A percentile compares a stretch with the other conserved stretches of the same genome.
Conservation (phyloP, 2,113 vertebrate genomes). For the Sinocyclocheilus grahami region DNA sequence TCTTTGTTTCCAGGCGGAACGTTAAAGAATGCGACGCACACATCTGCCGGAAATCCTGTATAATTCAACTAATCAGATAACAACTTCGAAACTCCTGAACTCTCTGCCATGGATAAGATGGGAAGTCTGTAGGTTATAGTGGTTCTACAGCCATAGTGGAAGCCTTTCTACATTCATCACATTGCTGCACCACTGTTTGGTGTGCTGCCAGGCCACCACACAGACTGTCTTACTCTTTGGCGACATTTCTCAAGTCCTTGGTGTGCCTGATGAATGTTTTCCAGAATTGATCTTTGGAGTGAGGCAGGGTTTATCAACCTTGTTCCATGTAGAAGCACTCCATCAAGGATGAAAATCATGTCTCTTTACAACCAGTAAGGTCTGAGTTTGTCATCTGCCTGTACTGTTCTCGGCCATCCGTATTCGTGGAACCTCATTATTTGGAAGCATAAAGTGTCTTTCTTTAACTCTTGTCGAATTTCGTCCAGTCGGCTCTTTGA, state of each 20-base stretch:
- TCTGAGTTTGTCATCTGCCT: not conserved
- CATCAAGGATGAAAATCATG: not conserved
- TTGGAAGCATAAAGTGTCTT: not conserved
- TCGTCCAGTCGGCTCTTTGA: not conserved
- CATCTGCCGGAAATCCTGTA: too few species aligned
- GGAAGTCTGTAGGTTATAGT: not conserved
- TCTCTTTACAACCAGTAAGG: slow-evolving; percentile 2
- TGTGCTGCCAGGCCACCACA: not conserved
- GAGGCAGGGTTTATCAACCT: slow-evolving; percentile 11
- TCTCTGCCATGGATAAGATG: not conserved
- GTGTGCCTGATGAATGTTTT: not conserved
- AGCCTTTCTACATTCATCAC: not conserved
- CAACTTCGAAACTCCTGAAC: not conserved
- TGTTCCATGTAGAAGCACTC: too few species aligned
- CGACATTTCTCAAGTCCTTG: not conserved
- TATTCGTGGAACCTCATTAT: not conserved
- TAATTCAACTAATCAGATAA: too few species aligned
- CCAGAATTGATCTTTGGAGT: not conserved
- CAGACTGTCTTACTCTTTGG: not conserved
- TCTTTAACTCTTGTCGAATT: not conserved
- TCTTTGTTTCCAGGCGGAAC: too few species aligned
- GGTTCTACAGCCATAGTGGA: not conserved
- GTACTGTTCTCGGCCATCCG: not conserved
- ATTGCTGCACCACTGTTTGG: not conserved
- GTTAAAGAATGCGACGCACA: too few species aligned